Conservation (phyloP, 2,888 invertebrate species). For the Strigamia maritima region DNA sequence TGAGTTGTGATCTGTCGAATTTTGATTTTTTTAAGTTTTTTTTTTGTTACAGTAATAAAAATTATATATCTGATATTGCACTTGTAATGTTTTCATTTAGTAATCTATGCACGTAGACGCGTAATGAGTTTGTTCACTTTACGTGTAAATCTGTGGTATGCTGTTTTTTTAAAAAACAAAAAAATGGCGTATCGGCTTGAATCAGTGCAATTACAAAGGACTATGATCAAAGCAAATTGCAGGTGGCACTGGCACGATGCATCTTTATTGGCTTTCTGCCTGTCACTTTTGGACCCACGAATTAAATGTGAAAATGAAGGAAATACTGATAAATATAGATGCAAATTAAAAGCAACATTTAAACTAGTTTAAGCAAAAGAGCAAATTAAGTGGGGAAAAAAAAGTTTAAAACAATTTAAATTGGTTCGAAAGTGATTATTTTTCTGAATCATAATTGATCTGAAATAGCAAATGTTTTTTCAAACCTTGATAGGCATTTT, state of each 20-base stretch:
- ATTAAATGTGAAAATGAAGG: background rate
- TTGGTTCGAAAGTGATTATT: background rate
- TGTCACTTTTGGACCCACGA: background rate
- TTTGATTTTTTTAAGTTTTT: too few species aligned
- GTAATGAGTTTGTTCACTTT: conserved; percentile 2
- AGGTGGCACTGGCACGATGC: background rate
- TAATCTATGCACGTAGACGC: background rate
- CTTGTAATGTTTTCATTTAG: background rate
- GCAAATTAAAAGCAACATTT: background rate
- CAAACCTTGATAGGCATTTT: background rate
- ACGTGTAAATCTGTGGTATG: background rate
- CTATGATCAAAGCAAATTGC: background rate
- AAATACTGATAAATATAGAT: background rate
- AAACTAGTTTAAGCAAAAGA: background rate
- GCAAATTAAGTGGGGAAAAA: background rate
- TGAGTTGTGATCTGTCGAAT: too few species aligned
- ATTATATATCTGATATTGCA: background rate
- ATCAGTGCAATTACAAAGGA: background rate
- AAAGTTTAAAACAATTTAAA: background rate
- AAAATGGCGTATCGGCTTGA: background rate
- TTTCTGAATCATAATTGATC: background rate
- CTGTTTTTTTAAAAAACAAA: background rate
- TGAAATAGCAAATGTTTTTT: background rate
- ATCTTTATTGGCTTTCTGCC: background rate
- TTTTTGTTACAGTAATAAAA: too few species aligned